These are phyloP conservation scores for Novumbra hubbsi DNA, from an alignment of 2,797 vertebrate genomes.

Conservation along the genomic window DNA sequence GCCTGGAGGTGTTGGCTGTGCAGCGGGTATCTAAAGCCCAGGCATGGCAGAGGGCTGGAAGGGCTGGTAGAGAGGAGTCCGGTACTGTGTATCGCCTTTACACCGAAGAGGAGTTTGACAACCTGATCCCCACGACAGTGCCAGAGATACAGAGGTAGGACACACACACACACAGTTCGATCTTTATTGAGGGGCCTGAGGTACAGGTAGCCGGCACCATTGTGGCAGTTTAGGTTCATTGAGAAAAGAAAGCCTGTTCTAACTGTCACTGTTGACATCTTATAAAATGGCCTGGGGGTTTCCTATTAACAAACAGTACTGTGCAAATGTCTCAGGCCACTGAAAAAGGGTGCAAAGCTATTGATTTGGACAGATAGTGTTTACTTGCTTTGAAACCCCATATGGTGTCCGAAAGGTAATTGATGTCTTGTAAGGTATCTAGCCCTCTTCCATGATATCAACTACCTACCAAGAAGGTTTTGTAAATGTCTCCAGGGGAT, in stretches of 20 bases:
- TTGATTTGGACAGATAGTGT: too few species aligned
- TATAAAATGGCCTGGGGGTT: background rate
- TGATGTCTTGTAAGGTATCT: too few species aligned
- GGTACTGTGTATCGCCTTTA: slow-evolving; percentile 92
- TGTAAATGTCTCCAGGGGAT: too few species aligned
- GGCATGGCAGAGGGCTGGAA: slow-evolving; percentile 93
- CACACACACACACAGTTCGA: slow-evolving; percentile 8
- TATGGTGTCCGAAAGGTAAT: too few species aligned
- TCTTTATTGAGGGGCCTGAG: slow-evolving; percentile 89
- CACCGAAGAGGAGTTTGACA: slow-evolving; percentile 92
- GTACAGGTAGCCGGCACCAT: slow-evolving; percentile 80
- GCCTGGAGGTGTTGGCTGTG: slow-evolving; percentile 91
- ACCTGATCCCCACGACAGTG: slow-evolving; percentile 84
- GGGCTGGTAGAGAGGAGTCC: slow-evolving; percentile 88
- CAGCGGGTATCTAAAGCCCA: slow-evolving; percentile 95
- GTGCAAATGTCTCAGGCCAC: too few species aligned
- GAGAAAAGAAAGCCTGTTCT: background rate
- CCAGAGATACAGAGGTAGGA: slow-evolving; percentile 95
- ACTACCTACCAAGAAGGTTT: too few species aligned
- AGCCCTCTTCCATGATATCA: too few species aligned
- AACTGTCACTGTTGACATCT: background rate
- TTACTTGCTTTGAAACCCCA: too few species aligned
- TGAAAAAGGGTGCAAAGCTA: too few species aligned
- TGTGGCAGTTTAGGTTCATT: background rate
- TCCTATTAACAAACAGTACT: too few species aligned